Conservation (phyloP, 2,797 vertebrate genomes). For the Oryzias sinensis region DNA sequence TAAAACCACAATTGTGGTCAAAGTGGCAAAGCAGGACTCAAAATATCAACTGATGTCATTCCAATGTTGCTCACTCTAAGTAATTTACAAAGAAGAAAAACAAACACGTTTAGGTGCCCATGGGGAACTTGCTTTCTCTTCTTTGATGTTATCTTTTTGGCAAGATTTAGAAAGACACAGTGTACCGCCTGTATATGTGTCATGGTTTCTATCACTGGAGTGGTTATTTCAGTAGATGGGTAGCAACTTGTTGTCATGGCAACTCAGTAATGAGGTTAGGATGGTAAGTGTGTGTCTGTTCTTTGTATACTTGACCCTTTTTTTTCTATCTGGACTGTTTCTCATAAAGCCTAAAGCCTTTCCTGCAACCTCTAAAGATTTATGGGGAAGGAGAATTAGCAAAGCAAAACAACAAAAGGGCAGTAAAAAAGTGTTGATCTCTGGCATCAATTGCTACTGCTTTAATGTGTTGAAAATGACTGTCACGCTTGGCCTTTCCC, state of each 20-base stretch:
- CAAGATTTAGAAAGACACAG: neutral
- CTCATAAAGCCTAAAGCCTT: slow-evolving; percentile 1
- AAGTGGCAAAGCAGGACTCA: too few relatives aligned
- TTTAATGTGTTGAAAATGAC: slow-evolving; percentile 18
- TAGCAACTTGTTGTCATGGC: slow-evolving; percentile 45
- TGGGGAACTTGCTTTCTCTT: too few relatives aligned
- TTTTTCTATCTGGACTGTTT: slow-evolving; percentile 3
- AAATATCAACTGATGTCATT: too few relatives aligned
- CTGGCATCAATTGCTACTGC: slow-evolving; percentile 1
- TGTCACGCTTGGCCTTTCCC: slow-evolving; percentile 7
- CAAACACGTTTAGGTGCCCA: too few relatives aligned
- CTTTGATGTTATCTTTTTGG: too few relatives aligned
- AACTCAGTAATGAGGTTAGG: slow-evolving; percentile 45
- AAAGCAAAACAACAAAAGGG: neutral
- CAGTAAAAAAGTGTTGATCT: slow-evolving; percentile 24
- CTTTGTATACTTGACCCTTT: neutral
- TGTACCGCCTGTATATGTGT: slow-evolving; percentile 2
- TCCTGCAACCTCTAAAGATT: neutral
- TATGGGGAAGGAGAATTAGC: neutral
- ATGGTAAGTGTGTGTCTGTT: slow-evolving; percentile 9
- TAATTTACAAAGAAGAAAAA: too few relatives aligned
- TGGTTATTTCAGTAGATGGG: slow-evolving; percentile 16
- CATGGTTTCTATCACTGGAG: neutral
- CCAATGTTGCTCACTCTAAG: too few relatives aligned
- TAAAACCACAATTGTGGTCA: too few relatives aligned